Base-by-base conservation (phyloP, 2,888 invertebrate species). In the Agrochola lychnidis region DNA sequence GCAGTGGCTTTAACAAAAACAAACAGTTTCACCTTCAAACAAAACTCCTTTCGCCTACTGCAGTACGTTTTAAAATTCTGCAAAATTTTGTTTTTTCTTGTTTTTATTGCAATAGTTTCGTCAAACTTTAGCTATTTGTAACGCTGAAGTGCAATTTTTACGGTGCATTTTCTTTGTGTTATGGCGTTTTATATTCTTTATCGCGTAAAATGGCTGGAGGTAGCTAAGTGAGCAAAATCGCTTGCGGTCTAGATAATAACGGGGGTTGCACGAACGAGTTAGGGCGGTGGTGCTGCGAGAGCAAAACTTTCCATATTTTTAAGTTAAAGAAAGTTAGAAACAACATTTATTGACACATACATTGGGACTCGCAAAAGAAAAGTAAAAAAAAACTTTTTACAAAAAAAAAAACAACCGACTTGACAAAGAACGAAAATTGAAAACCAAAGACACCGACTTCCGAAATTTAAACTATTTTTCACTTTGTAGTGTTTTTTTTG, bases 221-320 rank as follows among this genome's bases (percentile, higher is more conserved):
- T 78, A 53, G 42, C 48, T 81, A 81, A 83, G 78, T 83, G 78
- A 77, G 82, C 79, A 71, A 75, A 75, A 83, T 77, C 73, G 79
- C 79, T 83, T 74, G 85, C 81, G 81, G 85, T 85, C 66, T 84
- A 68, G 77, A 84, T 87, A 85, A 87, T 87, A 75, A 78, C 71
- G 10, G 75, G 57, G 69, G 73, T 77, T 79, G 72, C 87, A 87
- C 86, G 86, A 86, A 81, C 56, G 16, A 22, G 22, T 73, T 42
- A 67, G 9, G 81, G 1, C 22, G 1, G 75, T 4, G 72, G 14
- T 61, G 12, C 76, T 19, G 48, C 66, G 62, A 69, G 73, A 0
- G 62, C 12, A 40, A 5, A 9, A 73, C 4, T 10, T 36, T 22
- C 59, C 42, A 40, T 45, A 19, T 42, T 19, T 51, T 45, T 6